Evolutionary conservation across 1,140 invertebrate species (phyloP).

Genomic region (Ladona fulva): DNA sequence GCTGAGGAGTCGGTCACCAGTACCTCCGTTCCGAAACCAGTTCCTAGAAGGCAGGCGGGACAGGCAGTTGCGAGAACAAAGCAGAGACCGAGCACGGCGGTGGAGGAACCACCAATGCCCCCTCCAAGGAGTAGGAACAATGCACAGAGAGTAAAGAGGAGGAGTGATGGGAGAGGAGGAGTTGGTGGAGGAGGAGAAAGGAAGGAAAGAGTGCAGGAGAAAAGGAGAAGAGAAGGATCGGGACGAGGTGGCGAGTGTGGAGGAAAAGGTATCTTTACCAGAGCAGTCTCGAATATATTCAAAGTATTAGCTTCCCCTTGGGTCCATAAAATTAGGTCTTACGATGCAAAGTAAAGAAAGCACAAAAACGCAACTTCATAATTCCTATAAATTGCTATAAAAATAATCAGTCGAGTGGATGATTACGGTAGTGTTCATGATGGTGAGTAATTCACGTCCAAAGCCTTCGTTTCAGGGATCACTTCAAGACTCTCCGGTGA

Average conservation of each 20-base stretch:
- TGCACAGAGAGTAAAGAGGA: not conserved
- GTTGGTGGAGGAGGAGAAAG: not conserved
- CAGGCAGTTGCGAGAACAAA: not conserved
- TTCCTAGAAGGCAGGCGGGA: not conserved
- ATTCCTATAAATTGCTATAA: not conserved
- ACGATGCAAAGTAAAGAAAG: not conserved
- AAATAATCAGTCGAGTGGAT: not conserved
- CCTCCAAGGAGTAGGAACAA: not conserved
- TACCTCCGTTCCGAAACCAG: not conserved
- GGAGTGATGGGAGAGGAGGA: not conserved
- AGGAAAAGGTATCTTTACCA: constrained; percentile 5
- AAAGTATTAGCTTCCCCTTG: not conserved
- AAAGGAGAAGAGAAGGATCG: not conserved
- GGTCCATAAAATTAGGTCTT: not conserved
- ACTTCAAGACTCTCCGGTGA: not conserved
- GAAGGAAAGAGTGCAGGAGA: not conserved
- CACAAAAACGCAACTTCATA: not conserved
- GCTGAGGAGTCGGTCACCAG: not conserved
- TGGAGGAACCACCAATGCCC: not conserved
- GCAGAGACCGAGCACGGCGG: too few species aligned
- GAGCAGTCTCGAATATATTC: constrained; percentile 1
- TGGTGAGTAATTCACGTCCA: not conserved
- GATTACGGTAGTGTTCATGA: not conserved
- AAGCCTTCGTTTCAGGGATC: not conserved
- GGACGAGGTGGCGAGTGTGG: not conserved